A percentile compares a stretch with the other conserved stretches of the same genome.
Evolutionary conservation across 1,140 invertebrate species (phyloP).

Genomic region (Heliconius nattereri): DNA sequence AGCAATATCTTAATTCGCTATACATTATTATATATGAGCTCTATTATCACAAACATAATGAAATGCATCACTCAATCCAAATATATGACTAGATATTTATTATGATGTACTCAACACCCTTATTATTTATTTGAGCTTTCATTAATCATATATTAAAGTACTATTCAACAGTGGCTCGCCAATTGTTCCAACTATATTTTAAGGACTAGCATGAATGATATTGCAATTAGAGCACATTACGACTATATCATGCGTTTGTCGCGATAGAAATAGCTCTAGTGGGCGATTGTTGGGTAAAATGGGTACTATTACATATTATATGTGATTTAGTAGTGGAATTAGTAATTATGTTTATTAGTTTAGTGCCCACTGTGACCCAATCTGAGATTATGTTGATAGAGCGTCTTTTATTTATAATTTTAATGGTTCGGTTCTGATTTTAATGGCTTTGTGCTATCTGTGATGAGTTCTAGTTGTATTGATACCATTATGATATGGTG

Average conservation of each 20-base stretch:
- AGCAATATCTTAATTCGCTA: not conserved
- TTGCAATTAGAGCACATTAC: slow-evolving; percentile 36
- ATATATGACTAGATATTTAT: not conserved
- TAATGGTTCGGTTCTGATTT: not conserved
- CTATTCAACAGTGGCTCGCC: slow-evolving; percentile 18
- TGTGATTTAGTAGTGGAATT: slow-evolving; percentile 31
- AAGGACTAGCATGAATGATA: slow-evolving; percentile 34
- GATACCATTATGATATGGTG: not conserved
- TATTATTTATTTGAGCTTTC: not conserved
- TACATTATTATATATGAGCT: not conserved
- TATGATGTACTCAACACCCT: not conserved
- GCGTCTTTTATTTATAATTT: not conserved
- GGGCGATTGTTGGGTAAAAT: slow-evolving; percentile 35
- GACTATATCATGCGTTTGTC: slow-evolving; percentile 39
- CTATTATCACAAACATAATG: not conserved
- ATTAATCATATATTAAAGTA: slow-evolving; percentile 23
- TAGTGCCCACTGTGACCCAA: not conserved
- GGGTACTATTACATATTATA: slow-evolving; percentile 40
- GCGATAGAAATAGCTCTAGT: slow-evolving; percentile 34
- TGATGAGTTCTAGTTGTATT: slow-evolving; percentile 3
- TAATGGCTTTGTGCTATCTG: not conserved
- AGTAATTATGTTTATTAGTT: not conserved
- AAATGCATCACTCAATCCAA: not conserved
- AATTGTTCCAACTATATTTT: slow-evolving; percentile 34
- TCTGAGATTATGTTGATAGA: not conserved